Evolutionary conservation across 2,797 vertebrate species (phyloP), one percentile per base, ranked within the genome.

Genomic region (Alfaro cultratus): DNA sequence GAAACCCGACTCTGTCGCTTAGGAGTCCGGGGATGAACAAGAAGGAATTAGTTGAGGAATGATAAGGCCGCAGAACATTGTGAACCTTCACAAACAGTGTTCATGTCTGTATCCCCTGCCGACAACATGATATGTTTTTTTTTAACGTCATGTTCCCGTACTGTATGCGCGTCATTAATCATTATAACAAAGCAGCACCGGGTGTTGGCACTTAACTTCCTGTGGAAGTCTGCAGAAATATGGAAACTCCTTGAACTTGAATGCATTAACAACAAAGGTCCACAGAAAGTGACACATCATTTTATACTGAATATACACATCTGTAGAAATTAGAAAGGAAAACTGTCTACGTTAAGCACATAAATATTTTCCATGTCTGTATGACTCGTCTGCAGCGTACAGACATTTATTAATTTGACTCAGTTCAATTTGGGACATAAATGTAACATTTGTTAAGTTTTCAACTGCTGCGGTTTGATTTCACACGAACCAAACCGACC

Each of bases 1-100:
- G 95, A 94, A 94, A 95, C 90, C 88, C 45, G 95, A 95, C 85
- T 74, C 95, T 75, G 81, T 85, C 91, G 89, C 94, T 90, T 92
- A 89, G 87, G 87, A 88, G 92, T 87, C 77, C 80, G 83, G 83
- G 87, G 89, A 93, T 78, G 81, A 93, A 91, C 89, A 91, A 91
- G 89, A 77, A 76, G 95, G 67, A 95, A 94, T 96, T 94, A 95
- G 92, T 81, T 77, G 46, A 74, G 95, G 93, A 94, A 95, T 95
- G 95, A 94, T 79, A 88, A 92, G 83, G 90, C 90, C 77, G 88
- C 80, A 36, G 87, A 87, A 92, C 92, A 91, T 74, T 91, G 93
- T 94, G 90, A 87, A 89, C 86, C 85, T 85, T 74, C 78, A 60
- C 91, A 93, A 93, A 94, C 90, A 90, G 75, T 84, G 85, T 90